phyloP scores from a whole-genome alignment of 1,140 invertebrate genomes.

The Diorhabda sublineata region DNA sequence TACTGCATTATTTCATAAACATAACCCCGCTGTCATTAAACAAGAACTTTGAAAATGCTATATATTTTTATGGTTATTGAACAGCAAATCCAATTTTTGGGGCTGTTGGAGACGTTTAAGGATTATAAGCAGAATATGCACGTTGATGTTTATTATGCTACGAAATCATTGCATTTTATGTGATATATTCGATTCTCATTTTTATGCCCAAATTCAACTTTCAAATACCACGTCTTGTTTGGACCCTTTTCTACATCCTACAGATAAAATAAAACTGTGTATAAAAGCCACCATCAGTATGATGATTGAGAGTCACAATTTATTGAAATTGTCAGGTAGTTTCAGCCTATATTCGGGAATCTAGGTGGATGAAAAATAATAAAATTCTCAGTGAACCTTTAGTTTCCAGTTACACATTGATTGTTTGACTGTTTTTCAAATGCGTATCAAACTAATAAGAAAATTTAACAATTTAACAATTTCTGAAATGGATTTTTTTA shows the following conservation, averaged over 20 bases:
- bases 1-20: slow-evolving; percentile 48
- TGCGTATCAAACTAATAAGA: too few relatives aligned
- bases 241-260: background rate
- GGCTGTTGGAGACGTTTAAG: slow-evolving; percentile 44
- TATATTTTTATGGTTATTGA: slow-evolving; percentile 48
- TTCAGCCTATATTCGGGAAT: too few relatives aligned
- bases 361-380: too few relatives aligned
- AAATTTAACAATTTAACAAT: too few relatives aligned
- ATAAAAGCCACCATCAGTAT: too few relatives aligned
- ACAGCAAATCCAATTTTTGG: slow-evolving; percentile 48
- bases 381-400: too few relatives aligned
- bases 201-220: slow-evolving; percentile 36
- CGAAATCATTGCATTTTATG: slow-evolving; percentile 41
- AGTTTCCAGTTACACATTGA: too few relatives aligned
- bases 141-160: slow-evolving; percentile 39
- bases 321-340: too few relatives aligned
- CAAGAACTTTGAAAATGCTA: slow-evolving; percentile 44
- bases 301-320: too few relatives aligned
- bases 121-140: slow-evolving; percentile 40
- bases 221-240: background rate
- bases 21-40: slow-evolving; percentile 44
- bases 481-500: too few relatives aligned
- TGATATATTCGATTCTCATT: slow-evolving; percentile 38
- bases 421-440: too few relatives aligned
- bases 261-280: too few relatives aligned